These are phyloP conservation scores for Phaenicophaeus curvirostris DNA, from an alignment of 2,797 vertebrate genomes.

Conservation along the genomic window DNA sequence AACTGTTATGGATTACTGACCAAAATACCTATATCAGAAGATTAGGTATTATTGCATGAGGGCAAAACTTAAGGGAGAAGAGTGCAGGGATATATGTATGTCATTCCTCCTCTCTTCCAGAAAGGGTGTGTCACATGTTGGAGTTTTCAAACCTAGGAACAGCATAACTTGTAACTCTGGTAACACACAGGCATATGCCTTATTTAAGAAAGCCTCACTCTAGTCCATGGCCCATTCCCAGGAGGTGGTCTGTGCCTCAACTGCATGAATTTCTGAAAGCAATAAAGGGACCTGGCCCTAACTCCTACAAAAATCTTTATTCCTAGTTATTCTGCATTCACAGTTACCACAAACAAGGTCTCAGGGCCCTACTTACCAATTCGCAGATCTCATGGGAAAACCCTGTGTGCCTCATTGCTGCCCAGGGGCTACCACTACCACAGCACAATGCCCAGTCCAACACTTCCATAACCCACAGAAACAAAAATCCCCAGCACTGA, in stretches of 20 bases:
- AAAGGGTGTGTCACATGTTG: neutral
- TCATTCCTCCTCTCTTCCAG: rapidly evolving
- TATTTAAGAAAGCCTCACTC: neutral
- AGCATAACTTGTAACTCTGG: neutral
- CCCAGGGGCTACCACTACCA: neutral
- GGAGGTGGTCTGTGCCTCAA: neutral
- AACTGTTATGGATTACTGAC: neutral
- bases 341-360: neutral
- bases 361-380: neutral
- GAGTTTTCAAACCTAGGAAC: neutral
- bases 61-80: neutral
- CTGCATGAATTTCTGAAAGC: neutral
- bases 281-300: neutral
- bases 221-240: neutral
- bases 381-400: neutral
- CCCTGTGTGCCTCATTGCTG: neutral
- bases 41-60: neutral
- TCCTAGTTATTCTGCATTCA: neutral
- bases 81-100: neutral
- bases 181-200: neutral
- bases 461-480: neutral
- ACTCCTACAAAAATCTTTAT: neutral
- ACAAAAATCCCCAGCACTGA: neutral
- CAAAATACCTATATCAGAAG: neutral
- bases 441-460: neutral